Percentiles rank a stretch among this genome's conserved stretches.
These are phyloP conservation scores for Cyanocitta stelleri DNA, from an alignment of 2,113 vertebrate species.

Conservation along the genomic window DNA sequence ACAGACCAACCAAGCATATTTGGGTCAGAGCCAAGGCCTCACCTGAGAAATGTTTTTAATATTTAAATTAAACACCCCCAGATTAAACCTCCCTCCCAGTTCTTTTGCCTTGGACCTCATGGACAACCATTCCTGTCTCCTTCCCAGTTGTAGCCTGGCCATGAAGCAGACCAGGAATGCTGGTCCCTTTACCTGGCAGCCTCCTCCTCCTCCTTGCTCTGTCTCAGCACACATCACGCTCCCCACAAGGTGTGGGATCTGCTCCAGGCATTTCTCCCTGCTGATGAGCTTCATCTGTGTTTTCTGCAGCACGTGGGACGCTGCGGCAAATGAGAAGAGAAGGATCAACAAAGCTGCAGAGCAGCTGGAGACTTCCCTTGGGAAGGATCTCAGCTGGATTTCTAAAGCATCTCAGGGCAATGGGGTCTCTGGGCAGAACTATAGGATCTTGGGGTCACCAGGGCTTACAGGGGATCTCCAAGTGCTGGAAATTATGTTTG, in stretches of 20 bases:
- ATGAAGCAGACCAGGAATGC: not conserved
- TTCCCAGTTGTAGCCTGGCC: not conserved
- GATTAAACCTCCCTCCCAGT: not conserved
- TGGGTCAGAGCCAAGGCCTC: not conserved
- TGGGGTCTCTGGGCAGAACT: not conserved
- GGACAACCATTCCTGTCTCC: not conserved
- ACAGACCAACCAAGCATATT: not conserved
- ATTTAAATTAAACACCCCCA: not conserved
- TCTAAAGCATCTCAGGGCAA: not conserved
- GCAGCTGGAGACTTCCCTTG: not conserved
- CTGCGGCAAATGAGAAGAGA: not conserved
- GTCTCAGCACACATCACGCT: slow-evolving; percentile 51
- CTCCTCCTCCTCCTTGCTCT: not conserved
- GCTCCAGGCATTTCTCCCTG: not conserved
- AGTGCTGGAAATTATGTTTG: not conserved
- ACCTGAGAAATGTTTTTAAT: not conserved
- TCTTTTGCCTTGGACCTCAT: not conserved
- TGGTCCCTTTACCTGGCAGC: slow-evolving; percentile 54
- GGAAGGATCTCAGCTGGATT: not conserved
- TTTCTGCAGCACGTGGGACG: not conserved
- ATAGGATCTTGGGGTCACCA: fast-evolving
- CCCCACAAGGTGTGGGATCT: not conserved
- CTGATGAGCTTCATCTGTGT: not conserved
- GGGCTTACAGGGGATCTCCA: not conserved
- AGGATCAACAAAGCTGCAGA: not conserved